These are phyloP conservation scores for Styela clava DNA, from an alignment of 23 tunicate species.

Conservation along the genomic window DNA sequence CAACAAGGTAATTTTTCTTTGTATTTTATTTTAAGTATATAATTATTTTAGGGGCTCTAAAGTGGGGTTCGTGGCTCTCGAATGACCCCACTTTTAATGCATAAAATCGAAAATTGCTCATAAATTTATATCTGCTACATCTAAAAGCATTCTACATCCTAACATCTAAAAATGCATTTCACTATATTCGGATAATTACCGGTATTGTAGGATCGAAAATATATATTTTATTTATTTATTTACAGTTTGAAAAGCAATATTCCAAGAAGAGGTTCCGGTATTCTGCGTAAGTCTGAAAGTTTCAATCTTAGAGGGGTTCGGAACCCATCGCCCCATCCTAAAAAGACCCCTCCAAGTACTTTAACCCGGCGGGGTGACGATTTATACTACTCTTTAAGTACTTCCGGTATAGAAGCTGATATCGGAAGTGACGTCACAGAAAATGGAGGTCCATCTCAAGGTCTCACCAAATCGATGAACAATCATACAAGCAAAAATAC, in stretches of 20 bases:
- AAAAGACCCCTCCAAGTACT: not conserved
- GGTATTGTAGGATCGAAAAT: no score
- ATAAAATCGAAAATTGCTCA: no score
- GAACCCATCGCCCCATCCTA: slow-evolving; percentile 1
- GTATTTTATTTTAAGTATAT: no score
- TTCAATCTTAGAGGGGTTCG: not conserved
- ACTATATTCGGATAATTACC: no score
- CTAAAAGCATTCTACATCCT: no score
- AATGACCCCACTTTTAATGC: no score
- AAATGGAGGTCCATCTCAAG: not conserved
- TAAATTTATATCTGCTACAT: no score
- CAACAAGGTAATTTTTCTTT: not conserved
- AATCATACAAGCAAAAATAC: not conserved
- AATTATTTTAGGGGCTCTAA: no score
- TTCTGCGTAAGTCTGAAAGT: slow-evolving; percentile 1
- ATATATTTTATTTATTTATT: no score
- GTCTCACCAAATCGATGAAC: not conserved
- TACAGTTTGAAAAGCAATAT: not conserved
- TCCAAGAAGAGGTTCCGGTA: not conserved
- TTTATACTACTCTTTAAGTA: slow-evolving; percentile 11
- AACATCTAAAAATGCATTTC: no score
- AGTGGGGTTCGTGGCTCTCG: no score
- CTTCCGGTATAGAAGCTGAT: not conserved
- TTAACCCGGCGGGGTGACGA: not conserved
- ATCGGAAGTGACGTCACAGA: not conserved